These are phyloP conservation scores for Danaus melanippus DNA, from an alignment of 1,140 invertebrate species.

Conservation along the genomic window DNA sequence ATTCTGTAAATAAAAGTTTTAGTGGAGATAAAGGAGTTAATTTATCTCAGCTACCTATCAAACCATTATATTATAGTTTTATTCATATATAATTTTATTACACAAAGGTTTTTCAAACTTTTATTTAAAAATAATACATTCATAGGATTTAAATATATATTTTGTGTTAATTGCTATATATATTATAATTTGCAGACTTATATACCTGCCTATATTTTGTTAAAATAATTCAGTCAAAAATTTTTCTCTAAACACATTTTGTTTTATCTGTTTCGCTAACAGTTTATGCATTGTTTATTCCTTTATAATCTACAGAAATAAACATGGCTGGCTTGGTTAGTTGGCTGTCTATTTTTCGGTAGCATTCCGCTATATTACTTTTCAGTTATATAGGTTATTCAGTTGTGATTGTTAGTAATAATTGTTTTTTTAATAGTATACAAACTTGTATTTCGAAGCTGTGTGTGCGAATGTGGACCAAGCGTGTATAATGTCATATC, in stretches of 20 bases:
- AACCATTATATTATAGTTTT: too few relatives aligned
- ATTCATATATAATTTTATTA: too few relatives aligned
- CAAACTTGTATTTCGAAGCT: constrained; percentile 5
- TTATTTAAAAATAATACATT: too few relatives aligned
- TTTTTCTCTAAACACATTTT: too few relatives aligned
- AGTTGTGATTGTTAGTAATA: constrained; percentile 20
- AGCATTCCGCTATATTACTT: constrained; percentile 24
- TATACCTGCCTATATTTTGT: background rate
- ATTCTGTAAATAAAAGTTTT: too few relatives aligned
- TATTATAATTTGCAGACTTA: background rate
- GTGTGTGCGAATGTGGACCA: constrained; percentile 30
- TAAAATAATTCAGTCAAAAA: background rate
- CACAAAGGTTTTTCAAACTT: too few relatives aligned
- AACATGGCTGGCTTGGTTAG: constrained; percentile 41
- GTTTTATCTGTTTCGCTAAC: background rate
- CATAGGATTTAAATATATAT: background rate
- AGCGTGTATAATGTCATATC: constrained; percentile 52
- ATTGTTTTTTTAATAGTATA: background rate
- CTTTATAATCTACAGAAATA: constrained; percentile 23
- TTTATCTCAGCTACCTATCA: too few relatives aligned
- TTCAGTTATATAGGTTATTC: constrained; percentile 29
- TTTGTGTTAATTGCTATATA: background rate
- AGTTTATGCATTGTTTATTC: constrained; percentile 8
- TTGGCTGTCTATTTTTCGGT: constrained; percentile 37
- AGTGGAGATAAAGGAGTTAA: too few relatives aligned